Evolutionary conservation across 2,797 vertebrate genomes (phyloP), one percentile per base, ranked within the genome.

Genomic region (Neostethus bicornis): DNA sequence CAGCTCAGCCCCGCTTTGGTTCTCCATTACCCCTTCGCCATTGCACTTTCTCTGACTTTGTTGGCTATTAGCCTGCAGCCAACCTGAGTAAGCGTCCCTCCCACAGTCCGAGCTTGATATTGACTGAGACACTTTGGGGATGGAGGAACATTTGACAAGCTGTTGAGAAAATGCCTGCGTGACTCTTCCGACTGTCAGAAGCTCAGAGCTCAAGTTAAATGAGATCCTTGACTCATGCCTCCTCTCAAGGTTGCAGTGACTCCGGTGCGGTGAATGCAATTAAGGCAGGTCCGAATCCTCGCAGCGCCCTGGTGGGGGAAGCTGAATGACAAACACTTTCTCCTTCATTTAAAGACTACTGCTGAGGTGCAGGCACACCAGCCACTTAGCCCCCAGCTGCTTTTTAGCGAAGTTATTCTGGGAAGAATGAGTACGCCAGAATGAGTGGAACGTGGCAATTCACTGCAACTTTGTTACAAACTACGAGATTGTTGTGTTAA

Each of bases 21-120:
- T 42, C 51, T 57, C 35, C 67, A n/a, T 78, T 54, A 37, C 55
- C 62, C 56, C 28, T 19, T 61, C 61, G 67, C 57, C 46, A 21
- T 50, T 32, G 58, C 46, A 28, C 29, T 71, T 49, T 52, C 42
- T 76, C 48, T 61, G 25, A 65, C 60, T 76, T 65, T 60, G 42
- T 32, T 29, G 61, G 49, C 68, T 51, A 54, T 79, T 66, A 73
- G 73, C 70, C 68, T 1, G 24, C 67, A 61, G 74, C 71, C 70
- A 53, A 51, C 37, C 50, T 34, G 58, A 61, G 62, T 52, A 34
- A 28, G 52, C 32, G n/a, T 26, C 61, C 46, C 66, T 28, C 24
- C 62, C 25, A 50, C 55, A 75, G 66, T 41, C 61, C 2, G 0
- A 58, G 48, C 62, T 65, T 60, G 61, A 68, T 68, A 59, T 75